phyloP scores from a whole-genome alignment of 1,140 invertebrate genomes.

The Apis laboriosa region DNA sequence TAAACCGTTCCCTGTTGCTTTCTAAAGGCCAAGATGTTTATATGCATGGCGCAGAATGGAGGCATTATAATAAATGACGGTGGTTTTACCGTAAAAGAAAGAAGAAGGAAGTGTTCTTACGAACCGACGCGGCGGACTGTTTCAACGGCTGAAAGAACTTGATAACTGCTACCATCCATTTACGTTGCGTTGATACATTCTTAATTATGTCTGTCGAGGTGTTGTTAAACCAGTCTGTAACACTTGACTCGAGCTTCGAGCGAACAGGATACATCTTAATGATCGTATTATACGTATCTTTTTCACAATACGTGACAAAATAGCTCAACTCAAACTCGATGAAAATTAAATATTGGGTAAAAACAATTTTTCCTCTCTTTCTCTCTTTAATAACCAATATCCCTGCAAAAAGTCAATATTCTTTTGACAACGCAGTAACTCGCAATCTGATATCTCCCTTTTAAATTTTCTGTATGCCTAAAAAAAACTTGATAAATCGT shows the following conservation, averaged over 20 bases:
- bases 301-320: background rate
- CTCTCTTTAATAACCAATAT: too few species aligned
- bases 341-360: background rate
- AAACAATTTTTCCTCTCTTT: too few species aligned
- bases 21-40: conserved; percentile 42
- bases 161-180: conserved; percentile 39
- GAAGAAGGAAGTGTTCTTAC: conserved; percentile 1
- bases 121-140: conserved; percentile 5
- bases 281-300: conserved; percentile 22
- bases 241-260: conserved; percentile 21
- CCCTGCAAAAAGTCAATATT: conserved; percentile 49
- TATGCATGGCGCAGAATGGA: conserved; percentile 6
- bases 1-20: conserved; percentile 29
- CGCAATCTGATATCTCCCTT: conserved; percentile 59
- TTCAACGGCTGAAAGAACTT: conserved; percentile 18
- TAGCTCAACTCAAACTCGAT: background rate
- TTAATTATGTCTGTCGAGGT: conserved; percentile 50
- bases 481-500: conserved; percentile 69
- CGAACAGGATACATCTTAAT: conserved; percentile 15
- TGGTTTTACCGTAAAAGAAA: background rate
- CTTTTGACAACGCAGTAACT: conserved; percentile 48
- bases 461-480: conserved; percentile 60
- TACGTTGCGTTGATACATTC: conserved; percentile 46
- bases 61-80: conserved; percentile 34
- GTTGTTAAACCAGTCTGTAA: conserved; percentile 46